Evolutionary conservation across 2,113 vertebrate species (phyloP), one percentile per base, ranked within the genome.

Genomic region (Cebidichthys violaceus): DNA sequence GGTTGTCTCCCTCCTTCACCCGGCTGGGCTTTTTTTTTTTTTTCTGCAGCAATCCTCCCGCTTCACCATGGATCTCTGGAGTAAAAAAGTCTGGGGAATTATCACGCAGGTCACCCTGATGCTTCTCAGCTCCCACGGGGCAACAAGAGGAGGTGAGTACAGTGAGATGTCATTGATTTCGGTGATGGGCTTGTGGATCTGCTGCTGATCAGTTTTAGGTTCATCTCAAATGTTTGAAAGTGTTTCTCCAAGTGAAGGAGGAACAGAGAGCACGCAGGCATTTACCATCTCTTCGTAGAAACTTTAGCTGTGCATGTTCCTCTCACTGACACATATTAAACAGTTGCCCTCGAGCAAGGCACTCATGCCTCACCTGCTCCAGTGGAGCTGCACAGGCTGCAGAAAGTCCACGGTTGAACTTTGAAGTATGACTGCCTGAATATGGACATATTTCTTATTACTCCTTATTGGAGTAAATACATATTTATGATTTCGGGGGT

Each of bases 51-150:
- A 70, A 70, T 78, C 71, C 5, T 18, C 65, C 7, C 37, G 52
- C 72, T 27, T 82, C 77, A 74, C 52, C 73, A 93, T 93, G 92
- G 84, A 83, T 82, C 80, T 82, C 69, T 86, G 89, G 88, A 89
- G 82, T 88, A 77, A 82, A 69, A 84, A 78, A 77, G 75, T 82
- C 57, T 17, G 17, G 57, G 79, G 89, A 60, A 82, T 89, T 84
- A 79, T 82, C n/a, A 20, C 64, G 35, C 87, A 59, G 68, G 52
- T 92, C 9, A 15, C n/a, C 70, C 84, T 93, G 68, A 47, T 86
- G 41, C 74, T 93, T 31, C 24, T 77, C 80, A 70, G 72, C 82
- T 60, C 4, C 2, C 52, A 14, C 8, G 33, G 75, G 60, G 75
- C 61, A 72, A 57, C 76, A 31, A 9, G 54, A 73, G 85, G 77